Evolutionary conservation across 1,140 invertebrate genomes (phyloP).

Genomic region (Drosophila willistoni): DNA sequence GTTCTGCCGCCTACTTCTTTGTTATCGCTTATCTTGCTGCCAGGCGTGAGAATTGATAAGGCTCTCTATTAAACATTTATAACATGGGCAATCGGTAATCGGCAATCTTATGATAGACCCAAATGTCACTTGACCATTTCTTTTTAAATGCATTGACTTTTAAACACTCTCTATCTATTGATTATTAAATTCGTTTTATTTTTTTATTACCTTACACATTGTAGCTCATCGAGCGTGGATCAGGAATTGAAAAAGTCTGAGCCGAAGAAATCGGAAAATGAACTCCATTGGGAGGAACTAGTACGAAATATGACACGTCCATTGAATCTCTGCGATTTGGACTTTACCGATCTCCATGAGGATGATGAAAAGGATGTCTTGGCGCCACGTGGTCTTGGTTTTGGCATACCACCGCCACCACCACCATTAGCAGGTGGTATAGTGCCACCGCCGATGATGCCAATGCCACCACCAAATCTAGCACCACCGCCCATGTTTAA

Average conservation of each 20-base stretch:
- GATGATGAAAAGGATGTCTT: slow-evolving; percentile 89
- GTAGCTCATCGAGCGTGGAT: slow-evolving; percentile 83
- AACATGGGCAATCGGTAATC: slow-evolving; percentile 9
- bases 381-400: slow-evolving; percentile 85
- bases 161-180: neutral
- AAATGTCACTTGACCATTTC: slow-evolving; percentile 26
- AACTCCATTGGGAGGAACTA: slow-evolving; percentile 97
- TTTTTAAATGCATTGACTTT: slow-evolving; percentile 21
- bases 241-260: slow-evolving; percentile 85
- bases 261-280: slow-evolving; percentile 94
- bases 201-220: neutral
- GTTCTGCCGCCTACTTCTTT: slow-evolving; percentile 19
- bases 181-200: neutral
- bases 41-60: slow-evolving; percentile 45
- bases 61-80: slow-evolving; percentile 36
- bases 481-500: slow-evolving; percentile 83
- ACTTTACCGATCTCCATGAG: slow-evolving; percentile 96
- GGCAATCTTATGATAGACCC: slow-evolving; percentile 21
- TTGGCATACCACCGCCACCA: slow-evolving; percentile 89
- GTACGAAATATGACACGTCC: slow-evolving; percentile 91
- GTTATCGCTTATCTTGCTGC: slow-evolving; percentile 49
- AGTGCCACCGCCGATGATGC: slow-evolving; percentile 83
- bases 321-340: slow-evolving; percentile 95
- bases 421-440: slow-evolving; percentile 83
- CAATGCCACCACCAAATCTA: slow-evolving; percentile 76